phyloP scores from a whole-genome alignment of 2,888 invertebrate genomes.

The Silvanus unidentatus region DNA sequence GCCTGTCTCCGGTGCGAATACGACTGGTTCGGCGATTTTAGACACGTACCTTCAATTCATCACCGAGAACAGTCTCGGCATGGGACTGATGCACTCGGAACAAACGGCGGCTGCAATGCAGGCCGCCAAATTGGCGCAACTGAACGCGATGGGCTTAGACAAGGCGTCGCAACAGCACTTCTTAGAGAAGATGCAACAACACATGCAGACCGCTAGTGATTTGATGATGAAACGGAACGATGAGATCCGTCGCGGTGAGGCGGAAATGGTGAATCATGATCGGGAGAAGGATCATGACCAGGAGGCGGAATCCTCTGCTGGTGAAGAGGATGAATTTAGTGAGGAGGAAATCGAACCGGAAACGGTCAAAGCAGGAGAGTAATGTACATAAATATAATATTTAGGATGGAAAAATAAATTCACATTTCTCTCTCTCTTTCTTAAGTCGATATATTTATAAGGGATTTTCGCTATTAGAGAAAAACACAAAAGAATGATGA shows the following conservation, averaged over 20 bases:
- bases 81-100: conserved; percentile 57
- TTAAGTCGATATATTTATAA: too few species aligned
- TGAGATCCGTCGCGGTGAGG: conserved; percentile 47
- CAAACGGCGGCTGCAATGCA: conserved; percentile 67
- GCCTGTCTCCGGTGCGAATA: conserved; percentile 43
- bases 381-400: conserved; percentile 19
- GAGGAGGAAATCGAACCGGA: conserved; percentile 49
- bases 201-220: conserved; percentile 53
- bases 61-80: conserved; percentile 72
- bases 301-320: conserved; percentile 50
- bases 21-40: conserved; percentile 70
- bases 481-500: not conserved
- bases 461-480: too few species aligned
- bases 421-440: not conserved
- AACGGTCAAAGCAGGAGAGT: conserved; percentile 47
- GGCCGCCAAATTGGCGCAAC: conserved; percentile 71
- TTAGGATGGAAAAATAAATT: conserved; percentile 25
- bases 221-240: conserved; percentile 50
- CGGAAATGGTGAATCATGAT: conserved; percentile 55
- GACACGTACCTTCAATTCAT: conserved; percentile 87
- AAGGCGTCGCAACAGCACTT: conserved; percentile 54
- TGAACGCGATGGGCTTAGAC: conserved; percentile 58
- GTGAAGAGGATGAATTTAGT: conserved; percentile 52
- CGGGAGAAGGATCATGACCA: conserved; percentile 37
- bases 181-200: conserved; percentile 59